Conservation (phyloP, 2,113 vertebrate genomes). For the Strix uralensis region DNA sequence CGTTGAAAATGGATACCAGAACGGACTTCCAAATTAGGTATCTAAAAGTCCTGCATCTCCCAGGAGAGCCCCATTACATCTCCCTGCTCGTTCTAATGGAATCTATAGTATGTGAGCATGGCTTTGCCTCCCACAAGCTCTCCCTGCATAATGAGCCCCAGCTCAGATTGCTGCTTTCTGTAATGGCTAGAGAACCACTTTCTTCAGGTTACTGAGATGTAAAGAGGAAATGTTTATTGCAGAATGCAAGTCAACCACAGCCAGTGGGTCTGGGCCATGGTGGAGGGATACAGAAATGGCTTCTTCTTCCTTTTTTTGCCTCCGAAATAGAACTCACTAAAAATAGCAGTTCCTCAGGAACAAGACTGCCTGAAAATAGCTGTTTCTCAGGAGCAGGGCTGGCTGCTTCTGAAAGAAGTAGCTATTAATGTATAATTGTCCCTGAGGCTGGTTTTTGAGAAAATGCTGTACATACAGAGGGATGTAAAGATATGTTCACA, state of each 20-base stretch:
- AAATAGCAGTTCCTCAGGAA: constrained; percentile 71
- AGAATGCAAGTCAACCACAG: constrained; percentile 36
- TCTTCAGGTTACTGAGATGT: constrained; percentile 27
- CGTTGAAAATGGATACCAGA: constrained; percentile 57
- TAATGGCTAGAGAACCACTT: constrained; percentile 40
- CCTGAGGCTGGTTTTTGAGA: constrained; percentile 63
- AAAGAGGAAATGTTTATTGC: constrained; percentile 36
- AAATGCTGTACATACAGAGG: constrained; percentile 51
- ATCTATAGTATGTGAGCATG: background rate
- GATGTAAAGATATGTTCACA: constrained; percentile 24
- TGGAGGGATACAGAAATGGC: constrained; percentile 56
- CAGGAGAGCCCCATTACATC: constrained; percentile 45
- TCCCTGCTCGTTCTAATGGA: constrained; percentile 52
- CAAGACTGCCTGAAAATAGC: constrained; percentile 71
- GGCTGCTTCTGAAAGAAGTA: constrained; percentile 69
- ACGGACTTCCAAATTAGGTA: constrained; percentile 64
- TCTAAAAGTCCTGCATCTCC: constrained; percentile 64
- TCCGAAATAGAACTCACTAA: constrained; percentile 71
- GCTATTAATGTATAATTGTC: constrained; percentile 72
- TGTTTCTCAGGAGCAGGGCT: constrained; percentile 66
- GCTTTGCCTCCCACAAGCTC: constrained; percentile 38
- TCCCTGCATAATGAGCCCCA: constrained; percentile 29
- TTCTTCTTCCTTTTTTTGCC: constrained; percentile 4
- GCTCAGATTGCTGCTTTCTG: constrained; percentile 36
- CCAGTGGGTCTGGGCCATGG: constrained; percentile 52